Base-by-base conservation (phyloP, 2,797 vertebrate species). In the Sparus aurata region DNA sequence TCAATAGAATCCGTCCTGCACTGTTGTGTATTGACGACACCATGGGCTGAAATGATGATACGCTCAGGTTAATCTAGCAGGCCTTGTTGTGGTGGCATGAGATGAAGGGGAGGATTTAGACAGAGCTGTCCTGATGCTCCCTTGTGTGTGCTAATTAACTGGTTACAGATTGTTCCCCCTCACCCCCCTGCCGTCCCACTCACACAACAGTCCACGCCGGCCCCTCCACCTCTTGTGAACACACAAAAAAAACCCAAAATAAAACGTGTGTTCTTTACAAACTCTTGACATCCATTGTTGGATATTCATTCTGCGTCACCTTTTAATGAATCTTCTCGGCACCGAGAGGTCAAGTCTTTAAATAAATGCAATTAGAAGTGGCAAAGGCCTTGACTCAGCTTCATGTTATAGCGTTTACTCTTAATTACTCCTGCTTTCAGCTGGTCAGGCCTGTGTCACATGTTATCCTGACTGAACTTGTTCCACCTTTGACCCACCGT, bases 281-380 rank as follows among this genome's bases (percentile, higher is more conserved):
- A 93, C 86, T 91, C 92, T 90, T 92, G 94, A 94, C 91, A 85
- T 90, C 87, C 86, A 79, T 91, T 87, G 89, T 89, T 79, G 79
- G 75, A 80, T 86, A 83, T 86, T 90, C 77, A 59, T 77, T 55
- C 68, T 43, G 71, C 75, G 85, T 73, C 76, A 85, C 69, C 70
- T 78, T 91, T 75, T 93, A 93, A 93, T 93, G 86, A 92, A 93
- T 93, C 93, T 88, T 63, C 80, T 82, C 45, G 68, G 52, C 88
- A 91, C 84, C 18, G 69, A 64, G 79, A 88, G 92, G 92, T 91
- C 90, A 91, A 76, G 71, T 85, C 85, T 93, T 94, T 91, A 92
- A 94, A 94, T 85, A 91, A 93, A 94, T 75, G 84, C 87, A 94
- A 95, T 95, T 94, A 92, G 77, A 92, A 64, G 83, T 87, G 92